Base-by-base conservation (phyloP, 2,888 invertebrate genomes). In the Nymphalis polychloros region DNA sequence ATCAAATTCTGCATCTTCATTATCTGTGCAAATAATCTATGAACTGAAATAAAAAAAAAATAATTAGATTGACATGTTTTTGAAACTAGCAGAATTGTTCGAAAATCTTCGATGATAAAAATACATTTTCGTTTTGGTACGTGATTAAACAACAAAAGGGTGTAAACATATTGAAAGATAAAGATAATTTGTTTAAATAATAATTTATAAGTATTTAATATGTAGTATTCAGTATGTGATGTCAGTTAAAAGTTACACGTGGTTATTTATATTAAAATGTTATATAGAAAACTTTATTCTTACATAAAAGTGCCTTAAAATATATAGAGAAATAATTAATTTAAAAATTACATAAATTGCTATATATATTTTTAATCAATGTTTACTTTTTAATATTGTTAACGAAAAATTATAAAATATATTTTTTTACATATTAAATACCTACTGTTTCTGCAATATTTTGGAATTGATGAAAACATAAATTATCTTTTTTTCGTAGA, bases 301-400 rank as follows among this genome's bases (percentile, higher is more conserved):
- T 55, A 55, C 31, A 27, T 55, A n/a, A 55, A 55, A 7, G 53
- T 55, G 53, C 53, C 53, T 55, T n/a, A 27, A 52, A 20, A 41
- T 27, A 19, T 31, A 13, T 53, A 53, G 23, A 27, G 23, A 53
- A 27, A 27, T 27, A 3, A 4, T 23, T 20, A 52, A 6, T 23
- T 23, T 23, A 52, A 20, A 10, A 23, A 52, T 13, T 52, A 52
- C 50, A n/a, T 50, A 10, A 23, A 52, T 23, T 20, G 4, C 13
- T 52, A 16, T 20, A 23, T 52, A 20, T 23, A 27, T 27, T 10
- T 19, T 19, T 19, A 19, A 19, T 19, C 0, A 19, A 19, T 19
- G 8, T 50, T 10, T 50, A 8, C 16, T 16, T 23, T 23, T 16
- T 16, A 10, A 16, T 52, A 5, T 1, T 31, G 27, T 6, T 41